phyloP scores from a whole-genome alignment of 2,113 vertebrate species.

The Carassius carassius region DNA sequence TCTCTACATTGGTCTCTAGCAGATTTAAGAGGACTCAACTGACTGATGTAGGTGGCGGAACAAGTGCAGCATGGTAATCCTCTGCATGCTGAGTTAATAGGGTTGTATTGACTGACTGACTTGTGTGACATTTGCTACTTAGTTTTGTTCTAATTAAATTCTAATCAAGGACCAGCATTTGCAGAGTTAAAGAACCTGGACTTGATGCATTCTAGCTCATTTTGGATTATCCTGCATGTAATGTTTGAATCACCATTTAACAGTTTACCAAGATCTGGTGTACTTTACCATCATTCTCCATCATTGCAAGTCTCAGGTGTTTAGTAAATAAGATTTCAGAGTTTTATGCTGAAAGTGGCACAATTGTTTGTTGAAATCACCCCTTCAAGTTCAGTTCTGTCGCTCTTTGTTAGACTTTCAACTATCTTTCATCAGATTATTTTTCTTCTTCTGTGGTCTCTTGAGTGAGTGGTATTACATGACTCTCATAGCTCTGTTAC shows the following conservation, averaged over 20 bases:
- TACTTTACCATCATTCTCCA: not conserved
- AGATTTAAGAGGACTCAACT: not conserved
- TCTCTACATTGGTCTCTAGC: conserved; percentile 16
- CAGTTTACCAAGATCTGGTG: not conserved
- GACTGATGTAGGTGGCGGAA: conserved; percentile 27
- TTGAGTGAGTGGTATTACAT: not conserved
- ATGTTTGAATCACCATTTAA: not conserved
- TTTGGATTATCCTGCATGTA: not conserved
- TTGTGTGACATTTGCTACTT: conserved; percentile 23
- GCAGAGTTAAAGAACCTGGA: not conserved
- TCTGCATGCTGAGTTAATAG: conserved; percentile 32
- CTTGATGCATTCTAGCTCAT: not conserved
- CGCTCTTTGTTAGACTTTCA: not conserved
- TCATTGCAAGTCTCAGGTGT: not conserved
- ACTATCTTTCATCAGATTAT: conserved; percentile 10
- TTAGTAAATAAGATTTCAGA: not conserved
- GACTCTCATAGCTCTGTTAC: conserved; percentile 29
- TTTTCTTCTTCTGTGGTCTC: conserved; percentile 3
- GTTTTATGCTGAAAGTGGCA: not conserved
- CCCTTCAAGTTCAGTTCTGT: not conserved
- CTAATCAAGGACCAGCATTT: not conserved
- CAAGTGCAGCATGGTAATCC: conserved; percentile 36
- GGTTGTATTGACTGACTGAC: conserved; percentile 32
- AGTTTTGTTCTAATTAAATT: conserved; percentile 30
- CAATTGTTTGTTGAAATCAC: not conserved